These are phyloP conservation scores for Coenobita brevimanus DNA, from an alignment of 1,140 invertebrate genomes.

Conservation along the genomic window DNA sequence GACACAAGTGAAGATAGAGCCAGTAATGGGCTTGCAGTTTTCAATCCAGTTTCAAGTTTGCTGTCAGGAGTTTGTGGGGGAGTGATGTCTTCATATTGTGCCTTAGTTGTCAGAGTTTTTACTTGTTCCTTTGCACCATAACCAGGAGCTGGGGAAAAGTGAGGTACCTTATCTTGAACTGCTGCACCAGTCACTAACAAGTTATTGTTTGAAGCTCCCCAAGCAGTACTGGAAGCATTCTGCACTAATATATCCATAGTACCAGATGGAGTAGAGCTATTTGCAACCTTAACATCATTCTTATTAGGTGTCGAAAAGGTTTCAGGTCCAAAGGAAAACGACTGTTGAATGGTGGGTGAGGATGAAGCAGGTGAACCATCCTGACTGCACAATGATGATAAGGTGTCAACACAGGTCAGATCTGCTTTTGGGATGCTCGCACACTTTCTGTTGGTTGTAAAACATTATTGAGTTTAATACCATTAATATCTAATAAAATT, in stretches of 20 bases:
- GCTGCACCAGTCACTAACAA: too few species aligned
- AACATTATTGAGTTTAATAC: too few species aligned
- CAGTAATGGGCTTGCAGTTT: slow-evolving; percentile 41
- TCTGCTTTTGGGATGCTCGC: slow-evolving; percentile 10
- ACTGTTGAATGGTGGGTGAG: neutral
- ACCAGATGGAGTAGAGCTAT: too few species aligned
- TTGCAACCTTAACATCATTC: neutral
- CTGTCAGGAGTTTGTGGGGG: slow-evolving; percentile 54
- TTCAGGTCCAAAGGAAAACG: slow-evolving; percentile 42
- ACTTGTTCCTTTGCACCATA: neutral
- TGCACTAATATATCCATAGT: too few species aligned
- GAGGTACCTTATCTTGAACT: neutral
- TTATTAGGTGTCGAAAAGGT: slow-evolving; percentile 43
- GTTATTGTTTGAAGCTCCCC: too few species aligned
- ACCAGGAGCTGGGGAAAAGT: neutral
- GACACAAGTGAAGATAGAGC: slow-evolving; percentile 48
- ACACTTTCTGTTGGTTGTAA: slow-evolving; percentile 28
- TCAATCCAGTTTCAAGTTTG: slow-evolving; percentile 22
- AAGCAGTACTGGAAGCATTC: too few species aligned
- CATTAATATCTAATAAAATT: too few species aligned
- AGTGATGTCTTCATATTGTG: slow-evolving; percentile 55
- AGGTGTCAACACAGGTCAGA: slow-evolving; percentile 11
- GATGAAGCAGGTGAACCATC: neutral
- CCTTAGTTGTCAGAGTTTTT: neutral
- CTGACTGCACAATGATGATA: neutral